Evolutionary conservation across 2,113 vertebrate genomes (phyloP).

Genomic region (Anarrhichthys ocellatus): DNA sequence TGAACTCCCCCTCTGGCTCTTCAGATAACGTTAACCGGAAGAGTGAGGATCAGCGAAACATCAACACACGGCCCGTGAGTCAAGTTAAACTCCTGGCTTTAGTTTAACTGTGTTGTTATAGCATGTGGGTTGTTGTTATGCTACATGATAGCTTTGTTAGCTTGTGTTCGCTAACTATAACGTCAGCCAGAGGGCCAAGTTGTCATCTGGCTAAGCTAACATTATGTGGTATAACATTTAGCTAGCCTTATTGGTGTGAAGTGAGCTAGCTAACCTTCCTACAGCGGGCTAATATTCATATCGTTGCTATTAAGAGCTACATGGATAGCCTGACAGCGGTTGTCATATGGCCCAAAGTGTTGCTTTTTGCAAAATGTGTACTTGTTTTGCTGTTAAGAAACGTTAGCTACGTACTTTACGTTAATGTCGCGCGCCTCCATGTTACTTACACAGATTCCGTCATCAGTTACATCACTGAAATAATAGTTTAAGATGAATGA

Average conservation of each 20-base stretch:
- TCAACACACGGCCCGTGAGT: slow-evolving; percentile 22
- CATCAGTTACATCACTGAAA: background rate
- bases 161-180: background rate
- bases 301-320: background rate
- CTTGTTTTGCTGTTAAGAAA: background rate
- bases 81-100: rapidly evolving
- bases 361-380: background rate
- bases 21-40: no score
- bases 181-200: background rate
- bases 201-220: slow-evolving; percentile 16
- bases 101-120: background rate
- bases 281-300: background rate
- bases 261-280: background rate
- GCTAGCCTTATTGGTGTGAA: background rate
- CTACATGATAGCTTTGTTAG: background rate
- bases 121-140: background rate
- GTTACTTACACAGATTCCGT: background rate
- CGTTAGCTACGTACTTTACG: background rate
- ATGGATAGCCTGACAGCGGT: background rate
- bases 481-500: background rate
- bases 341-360: background rate
- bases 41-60: background rate
- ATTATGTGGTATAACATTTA: background rate
- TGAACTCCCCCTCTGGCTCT: background rate
- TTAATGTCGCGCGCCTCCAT: background rate